Evolutionary conservation across 1,140 invertebrate genomes (phyloP).

Genomic region (Rhyzopertha dominica): DNA sequence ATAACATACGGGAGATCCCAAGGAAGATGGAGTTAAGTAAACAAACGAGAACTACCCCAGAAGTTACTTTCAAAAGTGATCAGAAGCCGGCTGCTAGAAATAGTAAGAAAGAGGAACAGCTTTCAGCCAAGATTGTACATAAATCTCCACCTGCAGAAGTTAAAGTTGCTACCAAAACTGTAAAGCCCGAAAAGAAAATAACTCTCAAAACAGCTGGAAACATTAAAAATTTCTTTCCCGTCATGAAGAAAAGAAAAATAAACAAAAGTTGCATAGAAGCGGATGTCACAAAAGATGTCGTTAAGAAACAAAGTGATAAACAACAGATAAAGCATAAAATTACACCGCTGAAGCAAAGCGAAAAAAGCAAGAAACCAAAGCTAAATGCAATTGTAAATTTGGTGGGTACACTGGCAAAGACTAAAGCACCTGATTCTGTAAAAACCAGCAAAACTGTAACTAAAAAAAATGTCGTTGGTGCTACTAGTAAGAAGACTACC

Average conservation of each 20-base stretch:
- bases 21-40: conserved; percentile 12
- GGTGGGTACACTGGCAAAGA: no score
- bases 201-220: conserved; percentile 19
- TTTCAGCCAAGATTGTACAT: not conserved
- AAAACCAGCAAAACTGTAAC: no score
- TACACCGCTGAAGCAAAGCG: no score
- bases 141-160: not conserved
- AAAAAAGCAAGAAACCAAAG: no score
- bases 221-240: conserved; percentile 33
- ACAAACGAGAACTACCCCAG: conserved; percentile 10
- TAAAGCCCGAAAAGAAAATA: conserved; percentile 12
- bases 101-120: not conserved
- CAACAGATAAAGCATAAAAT: no score
- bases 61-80: not conserved
- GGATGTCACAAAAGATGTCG: no score
- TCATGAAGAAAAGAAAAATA: conserved; percentile 25
- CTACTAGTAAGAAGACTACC: no score
- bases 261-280: no score
- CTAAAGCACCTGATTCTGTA: no score
- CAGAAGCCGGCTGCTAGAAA: not conserved
- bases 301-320: no score
- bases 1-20: conserved; percentile 9
- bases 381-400: no score
- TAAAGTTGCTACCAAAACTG: conserved; percentile 1
- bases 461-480: no score